phyloP scores from a whole-genome alignment of 1,140 invertebrate species.

The Eciton burchellii region DNA sequence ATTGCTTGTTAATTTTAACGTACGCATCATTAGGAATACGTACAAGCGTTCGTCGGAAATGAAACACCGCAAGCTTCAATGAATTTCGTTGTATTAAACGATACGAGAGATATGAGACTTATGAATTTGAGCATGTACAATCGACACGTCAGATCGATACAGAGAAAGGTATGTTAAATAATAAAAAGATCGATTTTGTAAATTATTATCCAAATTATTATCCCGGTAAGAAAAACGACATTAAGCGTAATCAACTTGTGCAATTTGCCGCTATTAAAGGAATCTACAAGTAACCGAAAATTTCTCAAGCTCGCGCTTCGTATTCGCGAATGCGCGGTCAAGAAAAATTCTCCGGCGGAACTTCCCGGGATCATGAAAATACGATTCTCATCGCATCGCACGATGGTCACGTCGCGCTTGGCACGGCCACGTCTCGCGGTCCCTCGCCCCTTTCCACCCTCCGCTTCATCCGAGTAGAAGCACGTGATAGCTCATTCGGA shows the following conservation, averaged over 20 bases:
- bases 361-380: constrained; percentile 2
- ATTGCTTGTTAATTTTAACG: constrained; percentile 20
- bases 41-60: not conserved
- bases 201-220: not conserved
- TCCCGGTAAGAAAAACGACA: not conserved
- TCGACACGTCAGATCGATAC: not conserved
- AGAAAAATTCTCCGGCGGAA: not conserved
- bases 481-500: constrained; percentile 52
- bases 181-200: not conserved
- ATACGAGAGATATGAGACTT: not conserved
- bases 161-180: not conserved
- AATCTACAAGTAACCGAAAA: too few relatives aligned
- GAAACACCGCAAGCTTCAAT: not conserved
- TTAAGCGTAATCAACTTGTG: constrained; percentile 1
- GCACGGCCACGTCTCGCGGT: constrained; percentile 33
- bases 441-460: constrained; percentile 16
- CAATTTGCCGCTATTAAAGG: not conserved
- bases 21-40: not conserved
- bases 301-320: too few relatives aligned
- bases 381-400: not conserved
- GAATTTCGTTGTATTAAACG: not conserved
- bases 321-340: too few relatives aligned
- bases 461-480: constrained; percentile 42
- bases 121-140: not conserved
- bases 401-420: constrained; percentile 13